Conservation (phyloP, 2,797 vertebrate genomes). For the Chloroceryle amazona region DNA sequence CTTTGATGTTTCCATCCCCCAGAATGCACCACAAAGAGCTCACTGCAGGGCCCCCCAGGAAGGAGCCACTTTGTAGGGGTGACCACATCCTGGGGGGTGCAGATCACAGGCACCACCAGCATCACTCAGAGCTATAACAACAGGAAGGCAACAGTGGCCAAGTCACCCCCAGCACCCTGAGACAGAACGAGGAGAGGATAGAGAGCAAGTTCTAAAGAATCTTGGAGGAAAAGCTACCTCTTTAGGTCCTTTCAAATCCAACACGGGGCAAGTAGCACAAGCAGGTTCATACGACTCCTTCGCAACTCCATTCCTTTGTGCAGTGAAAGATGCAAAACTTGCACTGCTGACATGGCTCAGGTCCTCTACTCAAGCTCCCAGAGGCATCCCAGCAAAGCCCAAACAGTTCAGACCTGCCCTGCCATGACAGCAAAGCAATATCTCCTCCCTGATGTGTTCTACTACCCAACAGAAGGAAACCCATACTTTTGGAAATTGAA, state of each 20-base stretch:
- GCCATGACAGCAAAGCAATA: background rate
- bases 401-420: background rate
- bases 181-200: rapidly evolving
- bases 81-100: background rate
- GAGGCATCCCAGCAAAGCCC: background rate
- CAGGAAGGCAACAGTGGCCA: background rate
- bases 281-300: background rate
- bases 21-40: background rate
- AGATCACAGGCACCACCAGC: rapidly evolving
- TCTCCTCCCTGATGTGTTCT: background rate
- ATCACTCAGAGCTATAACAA: background rate
- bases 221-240: background rate
- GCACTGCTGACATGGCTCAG: rapidly evolving
- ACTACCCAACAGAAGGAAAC: background rate
- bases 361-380: background rate
- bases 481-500: background rate
- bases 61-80: background rate
- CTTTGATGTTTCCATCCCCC: background rate
- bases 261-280: rapidly evolving
- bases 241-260: background rate
- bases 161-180: rapidly evolving
- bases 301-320: rapidly evolving
- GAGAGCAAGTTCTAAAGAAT: rapidly evolving
- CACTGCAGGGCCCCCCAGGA: background rate
- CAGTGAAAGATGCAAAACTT: rapidly evolving